Percentiles rank a stretch among this genome's conserved stretches.
Evolutionary conservation across 2,888 invertebrate genomes (phyloP).

Genomic region (Lordiphosa andalusiaca): DNA sequence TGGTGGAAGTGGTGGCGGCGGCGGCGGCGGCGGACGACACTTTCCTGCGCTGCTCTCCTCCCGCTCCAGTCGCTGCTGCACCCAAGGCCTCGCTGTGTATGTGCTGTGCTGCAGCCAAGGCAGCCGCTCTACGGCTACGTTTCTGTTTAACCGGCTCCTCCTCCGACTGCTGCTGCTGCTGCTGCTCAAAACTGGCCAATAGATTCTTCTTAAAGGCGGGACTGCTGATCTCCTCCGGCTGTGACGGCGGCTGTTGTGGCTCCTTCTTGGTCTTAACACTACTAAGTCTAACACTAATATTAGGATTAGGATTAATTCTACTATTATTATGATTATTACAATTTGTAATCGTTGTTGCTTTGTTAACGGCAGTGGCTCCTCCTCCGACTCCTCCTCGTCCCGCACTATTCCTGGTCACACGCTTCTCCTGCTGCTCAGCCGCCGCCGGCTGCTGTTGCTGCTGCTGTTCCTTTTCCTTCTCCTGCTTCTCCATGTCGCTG

Average conservation of each 20-base stretch:
- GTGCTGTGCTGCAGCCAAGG: constrained; percentile 60
- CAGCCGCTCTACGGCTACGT: constrained; percentile 64
- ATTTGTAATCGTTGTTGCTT: constrained; percentile 69
- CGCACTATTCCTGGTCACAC: constrained; percentile 68
- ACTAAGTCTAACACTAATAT: constrained; percentile 65
- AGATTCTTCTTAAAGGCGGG: constrained; percentile 78
- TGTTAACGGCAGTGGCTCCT: constrained; percentile 39
- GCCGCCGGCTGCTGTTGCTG: constrained; percentile 20
- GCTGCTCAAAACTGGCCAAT: constrained; percentile 75
- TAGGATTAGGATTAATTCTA: constrained; percentile 44
- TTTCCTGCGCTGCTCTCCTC: not conserved
- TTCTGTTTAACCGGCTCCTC: constrained; percentile 42
- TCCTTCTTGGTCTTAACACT: constrained; percentile 40
- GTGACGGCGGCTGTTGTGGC: constrained; percentile 35
- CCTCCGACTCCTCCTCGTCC: constrained; percentile 27
- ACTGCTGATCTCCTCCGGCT: constrained; percentile 36
- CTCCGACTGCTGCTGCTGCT: constrained; percentile 19
- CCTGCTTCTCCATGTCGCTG: constrained; percentile 44
- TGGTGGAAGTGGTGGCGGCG: constrained; percentile 6
- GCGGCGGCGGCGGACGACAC: not conserved
- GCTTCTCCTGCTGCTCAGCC: constrained; percentile 41
- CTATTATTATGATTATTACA: constrained; percentile 72
- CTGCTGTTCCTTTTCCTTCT: constrained; percentile 17
- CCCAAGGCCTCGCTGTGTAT: constrained; percentile 57
- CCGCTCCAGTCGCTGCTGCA: constrained; percentile 16